These are phyloP conservation scores for Lota lota DNA, from an alignment of 2,113 vertebrate genomes.

Conservation along the genomic window DNA sequence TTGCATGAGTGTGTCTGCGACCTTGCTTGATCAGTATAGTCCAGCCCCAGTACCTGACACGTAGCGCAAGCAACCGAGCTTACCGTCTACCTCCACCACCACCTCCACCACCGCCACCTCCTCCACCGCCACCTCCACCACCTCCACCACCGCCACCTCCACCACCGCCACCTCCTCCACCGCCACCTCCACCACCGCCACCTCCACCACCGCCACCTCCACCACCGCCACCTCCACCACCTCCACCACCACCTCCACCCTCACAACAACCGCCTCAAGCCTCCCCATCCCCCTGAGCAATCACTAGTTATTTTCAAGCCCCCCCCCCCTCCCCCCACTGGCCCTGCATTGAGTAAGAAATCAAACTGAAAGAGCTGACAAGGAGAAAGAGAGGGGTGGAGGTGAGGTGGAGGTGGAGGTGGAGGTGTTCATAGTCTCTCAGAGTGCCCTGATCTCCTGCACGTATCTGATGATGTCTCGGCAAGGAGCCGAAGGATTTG, in stretches of 20 bases:
- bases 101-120: neutral
- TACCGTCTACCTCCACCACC: neutral
- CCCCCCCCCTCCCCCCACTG: constrained; percentile 7
- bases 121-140: neutral
- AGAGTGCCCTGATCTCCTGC: neutral
- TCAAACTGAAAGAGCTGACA: constrained; percentile 35
- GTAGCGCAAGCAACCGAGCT: too few species aligned
- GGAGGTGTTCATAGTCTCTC: neutral
- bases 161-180: neutral
- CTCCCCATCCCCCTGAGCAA: constrained; percentile 6
- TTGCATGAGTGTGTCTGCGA: constrained; percentile 11
- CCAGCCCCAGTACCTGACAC: constrained; percentile 2
- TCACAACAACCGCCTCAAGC: too few species aligned
- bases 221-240: too few species aligned
- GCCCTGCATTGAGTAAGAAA: constrained; percentile 12
- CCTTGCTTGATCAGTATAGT: constrained; percentile 31
- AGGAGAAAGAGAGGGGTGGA: constrained; percentile 4
- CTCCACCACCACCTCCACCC: too few species aligned
- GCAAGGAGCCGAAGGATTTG: neutral
- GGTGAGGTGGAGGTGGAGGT: too few species aligned
- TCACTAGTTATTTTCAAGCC: constrained; percentile 40
- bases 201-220: too few species aligned
- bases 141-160: neutral
- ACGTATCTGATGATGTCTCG: neutral
- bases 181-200: neutral